Evolutionary conservation across 2,113 vertebrate genomes (phyloP).

Genomic region (Coryphaenoides rupestris): DNA sequence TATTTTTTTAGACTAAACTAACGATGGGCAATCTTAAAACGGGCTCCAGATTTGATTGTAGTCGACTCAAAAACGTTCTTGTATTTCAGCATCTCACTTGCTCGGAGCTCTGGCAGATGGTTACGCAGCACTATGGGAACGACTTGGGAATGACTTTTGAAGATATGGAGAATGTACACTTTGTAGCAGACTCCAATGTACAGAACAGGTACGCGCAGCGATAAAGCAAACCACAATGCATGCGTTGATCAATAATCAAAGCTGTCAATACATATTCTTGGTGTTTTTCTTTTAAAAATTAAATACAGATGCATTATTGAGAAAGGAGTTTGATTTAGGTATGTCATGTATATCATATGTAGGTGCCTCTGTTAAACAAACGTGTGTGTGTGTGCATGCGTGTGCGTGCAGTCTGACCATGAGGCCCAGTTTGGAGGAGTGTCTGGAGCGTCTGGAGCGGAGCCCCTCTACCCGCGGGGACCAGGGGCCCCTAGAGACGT

Average conservation of each 20-base stretch:
- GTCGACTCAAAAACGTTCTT: not conserved
- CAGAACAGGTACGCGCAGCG: slow-evolving; percentile 73
- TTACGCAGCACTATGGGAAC: slow-evolving; percentile 89
- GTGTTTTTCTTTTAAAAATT: too few relatives aligned
- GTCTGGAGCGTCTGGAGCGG: slow-evolving; percentile 46
- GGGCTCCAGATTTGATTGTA: too few relatives aligned
- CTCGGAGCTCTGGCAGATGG: slow-evolving; percentile 84
- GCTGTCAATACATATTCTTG: too few relatives aligned
- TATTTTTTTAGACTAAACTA: too few relatives aligned
- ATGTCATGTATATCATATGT: not conserved
- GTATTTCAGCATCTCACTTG: slow-evolving; percentile 77
- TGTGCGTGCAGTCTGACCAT: slow-evolving; percentile 44
- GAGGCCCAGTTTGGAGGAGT: slow-evolving; percentile 55
- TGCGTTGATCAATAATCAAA: not conserved
- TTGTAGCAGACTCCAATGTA: slow-evolving; percentile 70
- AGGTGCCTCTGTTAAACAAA: not conserved
- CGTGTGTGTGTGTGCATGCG: not conserved
- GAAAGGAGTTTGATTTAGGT: not conserved
- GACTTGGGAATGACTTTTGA: slow-evolving; percentile 88
- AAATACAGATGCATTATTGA: too few relatives aligned
- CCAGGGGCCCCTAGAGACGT: slow-evolving; percentile 49
- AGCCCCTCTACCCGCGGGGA: slow-evolving; percentile 53
- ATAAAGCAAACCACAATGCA: not conserved
- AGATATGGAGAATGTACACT: slow-evolving; percentile 86
- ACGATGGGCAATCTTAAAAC: too few relatives aligned